These are phyloP conservation scores for Corynorhinus townsendii DNA, from an alignment of 2,113 vertebrate genomes.

Conservation along the genomic window DNA sequence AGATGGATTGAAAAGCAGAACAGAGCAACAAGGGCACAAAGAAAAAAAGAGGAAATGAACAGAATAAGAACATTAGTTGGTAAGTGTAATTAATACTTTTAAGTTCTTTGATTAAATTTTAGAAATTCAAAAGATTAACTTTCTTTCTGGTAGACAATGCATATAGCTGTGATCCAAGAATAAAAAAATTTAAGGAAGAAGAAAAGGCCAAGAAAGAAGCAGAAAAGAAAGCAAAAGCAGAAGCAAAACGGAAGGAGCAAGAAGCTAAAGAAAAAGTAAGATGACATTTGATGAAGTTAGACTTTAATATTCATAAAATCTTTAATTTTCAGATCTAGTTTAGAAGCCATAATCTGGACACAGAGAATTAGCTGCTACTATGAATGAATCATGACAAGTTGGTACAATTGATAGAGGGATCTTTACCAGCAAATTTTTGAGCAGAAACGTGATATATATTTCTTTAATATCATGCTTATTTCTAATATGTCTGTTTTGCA, in stretches of 20 bases:
- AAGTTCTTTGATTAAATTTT: constrained; percentile 33
- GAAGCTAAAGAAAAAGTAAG: constrained; percentile 95
- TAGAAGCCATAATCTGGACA: background rate
- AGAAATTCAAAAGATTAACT: constrained; percentile 22
- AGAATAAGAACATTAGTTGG: constrained; percentile 94
- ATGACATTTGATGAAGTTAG: background rate
- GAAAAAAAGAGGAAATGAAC: constrained; percentile 99
- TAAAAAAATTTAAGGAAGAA: constrained; percentile 99
- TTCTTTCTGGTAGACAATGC: constrained; percentile 87
- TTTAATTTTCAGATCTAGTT: background rate
- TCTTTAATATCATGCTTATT: background rate
- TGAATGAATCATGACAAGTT: background rate
- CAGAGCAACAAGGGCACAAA: constrained; percentile 91
- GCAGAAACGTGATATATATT: background rate
- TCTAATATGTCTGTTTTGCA: constrained; percentile 15
- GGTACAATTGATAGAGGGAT: background rate
- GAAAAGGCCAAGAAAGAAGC: constrained; percentile 98
- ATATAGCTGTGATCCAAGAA: constrained; percentile 95
- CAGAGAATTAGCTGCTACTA: background rate
- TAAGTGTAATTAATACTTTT: constrained; percentile 62
- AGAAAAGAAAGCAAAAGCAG: constrained; percentile 97
- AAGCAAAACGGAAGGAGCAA: constrained; percentile 95
- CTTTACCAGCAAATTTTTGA: background rate
- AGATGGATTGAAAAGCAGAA: constrained; percentile 99
- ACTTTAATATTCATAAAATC: background rate